A percentile compares a stretch with the other conserved stretches of the same genome.
These are phyloP conservation scores for Labeo calbasu DNA, from an alignment of 2,797 vertebrate genomes.

Conservation along the genomic window DNA sequence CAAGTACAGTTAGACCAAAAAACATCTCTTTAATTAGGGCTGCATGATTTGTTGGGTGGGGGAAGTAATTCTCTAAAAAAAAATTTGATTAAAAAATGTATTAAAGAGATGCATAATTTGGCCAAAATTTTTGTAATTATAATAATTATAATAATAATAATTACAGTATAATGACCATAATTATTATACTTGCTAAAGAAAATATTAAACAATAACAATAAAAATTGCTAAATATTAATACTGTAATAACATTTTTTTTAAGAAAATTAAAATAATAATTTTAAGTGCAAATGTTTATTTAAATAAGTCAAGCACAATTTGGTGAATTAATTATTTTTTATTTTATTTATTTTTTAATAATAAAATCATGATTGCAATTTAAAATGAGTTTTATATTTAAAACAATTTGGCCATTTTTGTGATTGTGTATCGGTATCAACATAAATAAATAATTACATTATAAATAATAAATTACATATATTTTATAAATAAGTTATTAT, in stretches of 20 bases:
- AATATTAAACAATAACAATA: background rate
- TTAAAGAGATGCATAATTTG: background rate
- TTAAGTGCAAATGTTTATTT: background rate
- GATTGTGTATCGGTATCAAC: background rate
- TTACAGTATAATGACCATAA: too few species aligned
- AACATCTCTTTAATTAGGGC: background rate
- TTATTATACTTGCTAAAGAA: background rate
- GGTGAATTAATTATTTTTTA: background rate
- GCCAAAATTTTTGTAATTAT: background rate
- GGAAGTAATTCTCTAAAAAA: background rate
- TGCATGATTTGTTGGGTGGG: background rate
- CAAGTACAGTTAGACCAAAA: conserved; percentile 81
- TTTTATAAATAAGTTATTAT: too few species aligned
- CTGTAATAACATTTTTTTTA: too few species aligned
- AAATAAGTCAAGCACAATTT: background rate
- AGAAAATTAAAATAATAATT: background rate
- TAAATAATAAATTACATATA: too few species aligned
- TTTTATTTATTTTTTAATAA: background rate
- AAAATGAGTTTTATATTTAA: background rate
- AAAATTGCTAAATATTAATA: background rate
- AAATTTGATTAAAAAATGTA: background rate
- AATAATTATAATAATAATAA: background rate
- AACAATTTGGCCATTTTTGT: background rate
- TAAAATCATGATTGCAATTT: background rate
- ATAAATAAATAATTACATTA: too few species aligned